Base-by-base conservation (phyloP, 2,797 vertebrate species). In the Thaleichthys pacificus region DNA sequence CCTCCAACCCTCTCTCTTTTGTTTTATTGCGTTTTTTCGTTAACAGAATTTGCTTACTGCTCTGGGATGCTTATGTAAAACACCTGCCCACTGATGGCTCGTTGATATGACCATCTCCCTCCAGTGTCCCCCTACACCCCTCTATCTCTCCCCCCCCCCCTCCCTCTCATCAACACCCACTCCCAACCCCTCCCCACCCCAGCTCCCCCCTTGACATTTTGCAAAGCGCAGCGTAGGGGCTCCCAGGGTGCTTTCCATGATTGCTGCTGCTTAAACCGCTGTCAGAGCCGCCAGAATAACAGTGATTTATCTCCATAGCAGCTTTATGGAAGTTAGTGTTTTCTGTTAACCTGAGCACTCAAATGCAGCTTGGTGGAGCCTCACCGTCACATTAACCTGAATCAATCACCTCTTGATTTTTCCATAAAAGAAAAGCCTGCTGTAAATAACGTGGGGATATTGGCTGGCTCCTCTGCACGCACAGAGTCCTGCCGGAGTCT, bases 251-350 rank as follows among this genome's bases (percentile, higher is more conserved):
- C 93, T 94, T 91, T 90, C 85, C 81, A 93, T 97, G 97, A 99
- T 96, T 96, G 96, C 94, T 87, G 93, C 87, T 86, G 93, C 94
- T 97, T 98, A 98, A 98, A 97, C 95, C 94, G 95, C 97, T 98
- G 97, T 97, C 97, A 98, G 91, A 85, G 83, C 81, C 91, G 94
- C 93, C 93, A 91, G 93, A 95, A 96, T 97, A 99, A 98, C 95
- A 94, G 96, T 98, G 97, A 99, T 99, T 99, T 98, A 98, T 99
- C 95, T 98, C 95, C 94, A 93, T 94, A 94, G 91, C 91, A 90
- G 88, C 42, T 93, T 91, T 93, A 95, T 92, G 91, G 93, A 89
- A 85, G 80, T 80, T 93, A 69, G 92, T 93, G 93, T 94, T 94
- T 93, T 94, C 89, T 92, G 93, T 94, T 94, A 94, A 93, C 92